Percentiles rank a stretch among this genome's conserved stretches.
Evolutionary conservation across 1,140 invertebrate genomes (phyloP).

Genomic region (Bicyclus anynana): DNA sequence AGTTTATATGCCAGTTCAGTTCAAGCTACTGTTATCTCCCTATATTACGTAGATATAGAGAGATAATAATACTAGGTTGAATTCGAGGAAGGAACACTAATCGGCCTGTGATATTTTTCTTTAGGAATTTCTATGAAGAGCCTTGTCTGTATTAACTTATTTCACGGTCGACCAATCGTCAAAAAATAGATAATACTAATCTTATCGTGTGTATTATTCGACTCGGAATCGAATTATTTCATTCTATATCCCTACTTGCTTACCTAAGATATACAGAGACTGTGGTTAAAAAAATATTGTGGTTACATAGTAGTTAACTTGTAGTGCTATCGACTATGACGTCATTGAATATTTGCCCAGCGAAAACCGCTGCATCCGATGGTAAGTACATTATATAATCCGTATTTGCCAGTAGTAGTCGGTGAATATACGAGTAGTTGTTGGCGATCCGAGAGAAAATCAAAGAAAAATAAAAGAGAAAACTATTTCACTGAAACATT

Average conservation of each 20-base stretch:
- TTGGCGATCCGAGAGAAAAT: too few species aligned
- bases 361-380: slow-evolving; percentile 40
- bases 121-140: not conserved
- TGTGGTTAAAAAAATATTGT: not conserved
- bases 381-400: slow-evolving; percentile 36
- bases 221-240: slow-evolving; percentile 5
- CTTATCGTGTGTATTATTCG: slow-evolving; percentile 12
- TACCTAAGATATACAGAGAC: not conserved
- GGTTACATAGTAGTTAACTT: not conserved
- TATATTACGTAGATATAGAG: too few species aligned
- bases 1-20: too few species aligned
- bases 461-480: too few species aligned
- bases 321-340: slow-evolving; percentile 7
- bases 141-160: slow-evolving; percentile 14
- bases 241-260: slow-evolving; percentile 6
- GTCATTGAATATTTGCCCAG: slow-evolving; percentile 21
- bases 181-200: slow-evolving; percentile 20
- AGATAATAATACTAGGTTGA: too few species aligned
- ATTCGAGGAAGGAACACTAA: too few species aligned
- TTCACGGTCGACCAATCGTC: slow-evolving; percentile 16
- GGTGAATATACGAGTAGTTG: too few species aligned
- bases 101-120: not conserved
- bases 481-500: too few species aligned
- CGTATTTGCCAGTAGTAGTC: too few species aligned
- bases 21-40: too few species aligned